Evolutionary conservation across 2,113 vertebrate genomes (phyloP).

Genomic region (Embiotoca jacksoni): DNA sequence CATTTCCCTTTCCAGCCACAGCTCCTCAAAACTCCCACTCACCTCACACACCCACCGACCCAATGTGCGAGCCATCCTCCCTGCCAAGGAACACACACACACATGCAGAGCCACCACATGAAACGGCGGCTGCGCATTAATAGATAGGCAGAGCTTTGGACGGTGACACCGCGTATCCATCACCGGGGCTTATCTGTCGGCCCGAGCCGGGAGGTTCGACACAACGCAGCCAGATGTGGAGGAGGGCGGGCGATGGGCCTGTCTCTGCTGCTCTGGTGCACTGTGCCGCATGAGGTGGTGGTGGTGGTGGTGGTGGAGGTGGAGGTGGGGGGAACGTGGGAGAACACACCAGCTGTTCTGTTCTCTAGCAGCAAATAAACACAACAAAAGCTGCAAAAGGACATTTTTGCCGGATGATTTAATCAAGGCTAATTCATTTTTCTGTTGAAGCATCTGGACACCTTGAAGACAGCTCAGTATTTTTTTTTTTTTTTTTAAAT

Average conservation of each 20-base stretch:
- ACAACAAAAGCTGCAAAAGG: neutral
- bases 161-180: conserved; percentile 77
- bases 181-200: conserved; percentile 74
- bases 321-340: neutral
- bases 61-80: conserved; percentile 48
- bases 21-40: conserved; percentile 67
- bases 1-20: conserved; percentile 46
- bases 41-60: conserved; percentile 60
- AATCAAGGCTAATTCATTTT: neutral
- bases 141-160: conserved; percentile 65
- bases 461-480: neutral
- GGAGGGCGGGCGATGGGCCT: conserved; percentile 9
- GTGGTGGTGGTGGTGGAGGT: neutral
- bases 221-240: conserved; percentile 68
- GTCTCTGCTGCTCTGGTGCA: conserved; percentile 22
- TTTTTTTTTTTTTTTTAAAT: neutral
- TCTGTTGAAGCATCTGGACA: neutral
- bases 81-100: conserved; percentile 41
- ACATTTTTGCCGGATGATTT: neutral
- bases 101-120: conserved; percentile 54
- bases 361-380: neutral
- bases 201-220: conserved; percentile 60
- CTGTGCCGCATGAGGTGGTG: neutral
- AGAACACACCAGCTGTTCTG: conserved; percentile 28
- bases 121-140: conserved; percentile 47